Conservation (phyloP, 2,888 invertebrate species). For the Ischnura elegans region DNA sequence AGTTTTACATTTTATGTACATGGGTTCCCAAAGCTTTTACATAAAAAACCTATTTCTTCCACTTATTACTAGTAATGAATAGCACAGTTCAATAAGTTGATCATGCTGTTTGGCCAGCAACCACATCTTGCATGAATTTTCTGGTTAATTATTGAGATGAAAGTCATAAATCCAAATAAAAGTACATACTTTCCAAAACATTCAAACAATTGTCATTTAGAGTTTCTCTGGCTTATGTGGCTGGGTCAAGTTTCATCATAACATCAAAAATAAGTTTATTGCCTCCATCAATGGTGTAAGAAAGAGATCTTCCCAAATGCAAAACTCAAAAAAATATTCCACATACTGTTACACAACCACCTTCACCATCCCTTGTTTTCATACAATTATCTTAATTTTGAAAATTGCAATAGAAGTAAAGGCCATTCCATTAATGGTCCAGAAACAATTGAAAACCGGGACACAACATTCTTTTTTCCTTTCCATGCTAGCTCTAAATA, state of each 20-base stretch:
- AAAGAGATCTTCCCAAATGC: neutral
- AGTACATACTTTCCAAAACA: slow-evolving; percentile 6
- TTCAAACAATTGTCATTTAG: neutral
- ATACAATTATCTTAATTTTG: neutral
- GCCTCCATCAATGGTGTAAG: neutral
- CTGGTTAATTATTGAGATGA: neutral
- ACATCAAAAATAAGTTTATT: neutral
- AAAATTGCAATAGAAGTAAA: neutral
- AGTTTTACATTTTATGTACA: slow-evolving; percentile 56
- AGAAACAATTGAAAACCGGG: neutral
- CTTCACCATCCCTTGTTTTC: neutral
- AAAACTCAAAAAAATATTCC: slow-evolving; percentile 35
- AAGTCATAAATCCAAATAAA: neutral
- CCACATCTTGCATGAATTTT: neutral
- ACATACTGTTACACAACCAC: slow-evolving; percentile 30
- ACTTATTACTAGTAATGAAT: neutral
- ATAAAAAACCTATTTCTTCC: neutral
- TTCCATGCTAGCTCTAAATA: too few relatives aligned
- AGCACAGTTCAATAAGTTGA: neutral
- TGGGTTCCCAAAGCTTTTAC: slow-evolving; percentile 53
- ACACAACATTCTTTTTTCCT: neutral
- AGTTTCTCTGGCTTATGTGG: neutral
- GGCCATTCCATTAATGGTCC: neutral
- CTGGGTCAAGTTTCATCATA: neutral
- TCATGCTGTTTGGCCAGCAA: neutral